These are phyloP conservation scores for Ariopsis seemanni DNA, from an alignment of 2,113 vertebrate genomes.

Conservation along the genomic window DNA sequence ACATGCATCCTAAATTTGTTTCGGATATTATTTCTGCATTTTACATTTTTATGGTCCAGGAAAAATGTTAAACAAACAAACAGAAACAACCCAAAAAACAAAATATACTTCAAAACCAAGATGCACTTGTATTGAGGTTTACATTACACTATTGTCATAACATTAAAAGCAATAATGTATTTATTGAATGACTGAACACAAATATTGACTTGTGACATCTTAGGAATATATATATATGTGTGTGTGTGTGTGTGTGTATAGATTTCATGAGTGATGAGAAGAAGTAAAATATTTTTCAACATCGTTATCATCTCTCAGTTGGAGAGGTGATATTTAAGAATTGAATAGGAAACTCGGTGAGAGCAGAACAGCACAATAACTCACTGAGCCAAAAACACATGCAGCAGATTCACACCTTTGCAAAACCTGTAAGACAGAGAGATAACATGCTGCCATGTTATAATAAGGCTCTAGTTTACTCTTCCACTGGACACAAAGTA, in stretches of 20 bases:
- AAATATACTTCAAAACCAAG: not conserved
- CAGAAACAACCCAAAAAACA: not conserved
- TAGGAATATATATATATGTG: not conserved
- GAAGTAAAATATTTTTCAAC: too few species aligned
- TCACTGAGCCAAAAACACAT: conserved; percentile 37
- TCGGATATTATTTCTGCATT: not conserved
- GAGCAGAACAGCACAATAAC: conserved; percentile 34
- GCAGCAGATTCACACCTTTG: conserved; percentile 33
- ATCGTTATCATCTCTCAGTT: not conserved
- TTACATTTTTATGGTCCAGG: not conserved
- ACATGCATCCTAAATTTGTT: not conserved
- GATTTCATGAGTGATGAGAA: too few species aligned
- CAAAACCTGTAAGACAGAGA: conserved; percentile 22
- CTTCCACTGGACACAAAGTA: conserved; percentile 4
- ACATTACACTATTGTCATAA: not conserved
- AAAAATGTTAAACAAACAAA: not conserved
- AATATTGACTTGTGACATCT: not conserved
- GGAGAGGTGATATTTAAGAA: conserved; percentile 48
- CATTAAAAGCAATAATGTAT: not conserved
- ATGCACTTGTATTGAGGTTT: not conserved
- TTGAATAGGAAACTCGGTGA: conserved; percentile 32
- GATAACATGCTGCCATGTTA: conserved; percentile 25
- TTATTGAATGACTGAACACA: not conserved
- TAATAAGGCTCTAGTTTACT: conserved; percentile 21
- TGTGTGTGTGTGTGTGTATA: too few species aligned